phyloP scores from a whole-genome alignment of 92 coral and sea anemone genomes.

The Nematostella vectensis region DNA sequence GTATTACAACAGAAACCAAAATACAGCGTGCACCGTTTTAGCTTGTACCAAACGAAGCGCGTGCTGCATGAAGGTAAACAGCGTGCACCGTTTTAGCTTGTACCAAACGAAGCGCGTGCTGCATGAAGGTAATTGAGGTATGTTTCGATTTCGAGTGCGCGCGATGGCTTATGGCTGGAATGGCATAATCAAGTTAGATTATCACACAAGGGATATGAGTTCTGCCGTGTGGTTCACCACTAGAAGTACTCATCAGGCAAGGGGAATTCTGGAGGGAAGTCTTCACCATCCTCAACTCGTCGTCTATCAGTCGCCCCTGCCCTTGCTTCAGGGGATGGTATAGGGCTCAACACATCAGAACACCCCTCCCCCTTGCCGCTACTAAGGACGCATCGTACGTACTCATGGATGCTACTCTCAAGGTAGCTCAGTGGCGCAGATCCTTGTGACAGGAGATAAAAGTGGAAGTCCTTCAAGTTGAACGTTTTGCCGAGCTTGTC shows the following conservation, averaged over 20 bases:
- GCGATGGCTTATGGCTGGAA: too few species aligned
- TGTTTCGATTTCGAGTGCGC: too few species aligned
- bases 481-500: conserved; percentile 45
- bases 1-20: too few species aligned
- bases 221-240: too few species aligned
- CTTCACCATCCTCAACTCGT: conserved; percentile 21
- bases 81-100: too few species aligned
- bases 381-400: conserved; percentile 53
- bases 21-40: too few species aligned
- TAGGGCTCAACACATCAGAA: conserved; percentile 45
- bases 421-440: conserved; percentile 74
- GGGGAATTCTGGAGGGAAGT: conserved; percentile 21
- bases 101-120: too few species aligned
- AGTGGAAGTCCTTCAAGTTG: conserved; percentile 68
- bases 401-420: conserved; percentile 47
- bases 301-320: conserved; percentile 1
- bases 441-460: conserved; percentile 75
- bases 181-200: too few species aligned
- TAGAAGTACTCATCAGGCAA: conserved; percentile 9
- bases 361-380: conserved; percentile 52
- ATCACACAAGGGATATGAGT: too few species aligned
- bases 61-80: too few species aligned
- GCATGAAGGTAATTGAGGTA: too few species aligned
- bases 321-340: conserved; percentile 12
- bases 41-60: too few species aligned